A percentile compares a stretch with the other conserved stretches of the same genome.
These are phyloP conservation scores for Calonectris borealis DNA, from an alignment of 2,113 vertebrate genomes.

Conservation along the genomic window DNA sequence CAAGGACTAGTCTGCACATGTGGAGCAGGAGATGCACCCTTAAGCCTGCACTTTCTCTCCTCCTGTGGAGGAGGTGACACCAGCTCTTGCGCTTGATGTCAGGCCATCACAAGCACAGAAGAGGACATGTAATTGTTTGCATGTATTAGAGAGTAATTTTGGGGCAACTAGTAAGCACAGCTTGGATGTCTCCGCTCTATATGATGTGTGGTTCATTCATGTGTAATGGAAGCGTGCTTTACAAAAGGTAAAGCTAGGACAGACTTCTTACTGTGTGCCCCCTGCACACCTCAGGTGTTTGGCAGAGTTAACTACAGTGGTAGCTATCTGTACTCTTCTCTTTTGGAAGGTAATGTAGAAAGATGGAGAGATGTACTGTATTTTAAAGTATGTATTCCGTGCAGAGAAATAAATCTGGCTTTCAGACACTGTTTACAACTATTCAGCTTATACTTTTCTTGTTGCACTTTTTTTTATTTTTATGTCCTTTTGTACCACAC, in stretches of 20 bases:
- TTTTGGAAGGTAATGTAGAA: neutral
- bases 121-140: neutral
- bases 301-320: neutral
- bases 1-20: neutral
- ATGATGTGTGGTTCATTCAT: neutral
- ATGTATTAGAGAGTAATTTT: neutral
- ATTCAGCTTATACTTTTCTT: neutral
- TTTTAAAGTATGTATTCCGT: neutral
- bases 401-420: neutral
- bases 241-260: neutral
- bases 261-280: neutral
- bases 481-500: neutral
- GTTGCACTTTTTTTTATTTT: neutral
- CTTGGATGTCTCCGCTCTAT: neutral
- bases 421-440: neutral
- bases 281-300: neutral
- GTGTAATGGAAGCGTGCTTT: neutral
- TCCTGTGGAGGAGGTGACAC: neutral
- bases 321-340: neutral
- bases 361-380: neutral
- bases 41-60: neutral
- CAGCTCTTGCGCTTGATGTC: neutral
- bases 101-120: neutral
- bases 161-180: neutral
- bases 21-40: neutral